Conservation (phyloP, 2,113 vertebrate species). For the Cromileptes altivelis region DNA sequence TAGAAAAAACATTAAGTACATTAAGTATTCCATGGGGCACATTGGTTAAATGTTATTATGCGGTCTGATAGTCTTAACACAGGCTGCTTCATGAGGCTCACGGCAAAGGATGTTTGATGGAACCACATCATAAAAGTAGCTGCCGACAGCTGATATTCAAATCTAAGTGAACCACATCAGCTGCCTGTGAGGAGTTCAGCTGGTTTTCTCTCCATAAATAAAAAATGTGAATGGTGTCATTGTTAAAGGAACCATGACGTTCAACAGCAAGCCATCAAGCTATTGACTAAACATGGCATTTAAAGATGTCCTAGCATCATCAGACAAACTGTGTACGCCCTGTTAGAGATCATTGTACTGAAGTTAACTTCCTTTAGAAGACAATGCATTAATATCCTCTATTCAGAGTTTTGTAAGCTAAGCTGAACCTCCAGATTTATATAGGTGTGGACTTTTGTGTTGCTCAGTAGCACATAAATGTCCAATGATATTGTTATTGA, state of each 20-base stretch:
- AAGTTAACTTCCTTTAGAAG: background rate
- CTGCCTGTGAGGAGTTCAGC: background rate
- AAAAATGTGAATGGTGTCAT: background rate
- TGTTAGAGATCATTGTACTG: background rate
- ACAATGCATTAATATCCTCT: background rate
- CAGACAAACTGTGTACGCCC: background rate
- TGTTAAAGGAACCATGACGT: conserved; percentile 19
- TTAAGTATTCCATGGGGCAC: background rate
- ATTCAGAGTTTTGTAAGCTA: background rate
- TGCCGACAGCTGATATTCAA: conserved; percentile 51
- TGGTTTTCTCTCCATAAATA: background rate
- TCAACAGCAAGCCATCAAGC: background rate
- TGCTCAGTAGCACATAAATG: background rate
- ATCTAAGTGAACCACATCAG: conserved; percentile 16
- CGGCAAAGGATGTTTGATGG: background rate
- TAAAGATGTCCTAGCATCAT: background rate
- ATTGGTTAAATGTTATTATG: background rate
- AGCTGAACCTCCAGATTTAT: background rate
- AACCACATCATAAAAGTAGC: conserved; percentile 22
- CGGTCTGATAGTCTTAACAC: background rate
- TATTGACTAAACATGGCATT: conserved; percentile 22
- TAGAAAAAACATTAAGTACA: background rate
- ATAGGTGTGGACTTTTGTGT: background rate
- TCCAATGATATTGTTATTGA: background rate
- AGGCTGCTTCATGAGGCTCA: background rate